Conservation (phyloP, 1,140 invertebrate species). For the Panonychus citri region DNA sequence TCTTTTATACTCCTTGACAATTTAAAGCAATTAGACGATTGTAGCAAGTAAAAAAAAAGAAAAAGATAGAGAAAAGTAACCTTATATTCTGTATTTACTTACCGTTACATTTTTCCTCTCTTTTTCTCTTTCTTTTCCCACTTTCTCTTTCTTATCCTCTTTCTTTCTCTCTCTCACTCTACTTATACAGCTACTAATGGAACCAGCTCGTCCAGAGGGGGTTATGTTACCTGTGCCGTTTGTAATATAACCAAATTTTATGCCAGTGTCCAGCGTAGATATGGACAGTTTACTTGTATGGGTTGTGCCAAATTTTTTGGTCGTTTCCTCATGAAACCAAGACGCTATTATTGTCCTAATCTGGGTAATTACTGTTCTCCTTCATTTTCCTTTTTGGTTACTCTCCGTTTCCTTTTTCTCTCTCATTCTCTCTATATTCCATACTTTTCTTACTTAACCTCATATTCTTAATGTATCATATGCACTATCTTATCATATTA, state of each 20-base stretch:
- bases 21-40: background rate
- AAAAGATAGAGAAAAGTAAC: background rate
- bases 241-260: constrained; percentile 40
- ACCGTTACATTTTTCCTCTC: too few species aligned
- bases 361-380: background rate
- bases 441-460: background rate
- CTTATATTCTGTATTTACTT: background rate
- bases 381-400: background rate
- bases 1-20: background rate
- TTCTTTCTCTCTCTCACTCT: background rate
- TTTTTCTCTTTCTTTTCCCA: background rate
- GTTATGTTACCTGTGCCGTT: constrained; percentile 10
- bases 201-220: background rate
- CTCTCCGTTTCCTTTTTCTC: background rate
- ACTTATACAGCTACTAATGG: background rate
- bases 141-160: background rate
- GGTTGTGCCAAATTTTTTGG: constrained; percentile 13
- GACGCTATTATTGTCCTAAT: constrained; percentile 5
- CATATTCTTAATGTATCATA: background rate
- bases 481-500: background rate
- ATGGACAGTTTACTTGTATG: constrained; percentile 27
- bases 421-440: background rate
- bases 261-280: constrained; percentile 25
- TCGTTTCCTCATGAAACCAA: constrained; percentile 7
- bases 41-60: background rate